Conservation (phyloP, 2,888 invertebrate genomes). For the Drosophila phalerata region DNA sequence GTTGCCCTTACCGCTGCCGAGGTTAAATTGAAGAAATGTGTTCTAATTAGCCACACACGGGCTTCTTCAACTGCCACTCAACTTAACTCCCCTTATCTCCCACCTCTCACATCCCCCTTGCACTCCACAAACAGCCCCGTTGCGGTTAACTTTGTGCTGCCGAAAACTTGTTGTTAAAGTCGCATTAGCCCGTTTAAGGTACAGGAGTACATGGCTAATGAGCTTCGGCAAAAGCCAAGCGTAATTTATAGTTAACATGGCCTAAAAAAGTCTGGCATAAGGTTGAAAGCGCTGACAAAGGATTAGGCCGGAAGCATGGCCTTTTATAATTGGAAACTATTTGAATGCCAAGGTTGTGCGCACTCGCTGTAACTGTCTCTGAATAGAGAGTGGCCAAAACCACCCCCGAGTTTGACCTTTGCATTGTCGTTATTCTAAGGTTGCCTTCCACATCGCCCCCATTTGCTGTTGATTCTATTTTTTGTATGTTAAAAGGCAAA, state of each 20-base stretch:
- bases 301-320: slow-evolving; percentile 20
- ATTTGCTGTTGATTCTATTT: slow-evolving; percentile 8
- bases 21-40: slow-evolving; percentile 80
- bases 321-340: slow-evolving; percentile 35
- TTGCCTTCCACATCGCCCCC: slow-evolving; percentile 6
- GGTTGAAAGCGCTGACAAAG: slow-evolving; percentile 26
- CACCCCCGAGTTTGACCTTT: slow-evolving; percentile 13
- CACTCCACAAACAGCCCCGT: background rate
- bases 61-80: slow-evolving; percentile 36
- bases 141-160: slow-evolving; percentile 49
- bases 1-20: slow-evolving; percentile 47
- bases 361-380: slow-evolving; percentile 35
- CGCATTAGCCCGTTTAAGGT: slow-evolving; percentile 75
- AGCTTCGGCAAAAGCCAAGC: slow-evolving; percentile 42
- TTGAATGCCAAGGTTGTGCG: slow-evolving; percentile 22
- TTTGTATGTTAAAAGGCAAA: slow-evolving; percentile 36
- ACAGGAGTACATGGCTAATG: slow-evolving; percentile 60
- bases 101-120: slow-evolving; percentile 2
- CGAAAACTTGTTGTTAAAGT: slow-evolving; percentile 76
- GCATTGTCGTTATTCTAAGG: background rate
- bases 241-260: slow-evolving; percentile 67
- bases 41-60: slow-evolving; percentile 78
- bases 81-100: background rate
- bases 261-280: slow-evolving; percentile 32
- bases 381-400: slow-evolving; percentile 12